Percentiles rank a stretch among this genome's conserved stretches.
Evolutionary conservation across 2,113 vertebrate species (phyloP).

Genomic region (Macroglossus sobrinus): DNA sequence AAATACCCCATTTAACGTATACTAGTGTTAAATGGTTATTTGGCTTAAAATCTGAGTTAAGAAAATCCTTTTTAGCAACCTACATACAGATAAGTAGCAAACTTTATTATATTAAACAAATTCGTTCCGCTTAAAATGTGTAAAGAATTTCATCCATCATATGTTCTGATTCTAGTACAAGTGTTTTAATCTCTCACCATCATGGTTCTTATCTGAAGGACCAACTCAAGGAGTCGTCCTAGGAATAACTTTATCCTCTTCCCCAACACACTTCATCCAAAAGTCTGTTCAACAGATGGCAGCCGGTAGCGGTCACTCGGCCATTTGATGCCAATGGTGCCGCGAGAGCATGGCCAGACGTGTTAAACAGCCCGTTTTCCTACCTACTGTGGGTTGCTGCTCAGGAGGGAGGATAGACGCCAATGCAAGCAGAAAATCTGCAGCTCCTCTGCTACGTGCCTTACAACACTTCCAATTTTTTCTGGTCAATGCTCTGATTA

Average conservation of each 20-base stretch:
- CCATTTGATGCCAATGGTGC: conserved; percentile 71
- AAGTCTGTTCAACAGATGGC: conserved; percentile 82
- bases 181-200: conserved; percentile 67
- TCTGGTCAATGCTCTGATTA: conserved; percentile 84
- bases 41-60: conserved; percentile 86
- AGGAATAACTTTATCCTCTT: conserved; percentile 64
- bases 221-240: conserved; percentile 72
- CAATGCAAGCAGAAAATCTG: conserved; percentile 85
- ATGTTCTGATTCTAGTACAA: conserved; percentile 70
- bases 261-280: conserved; percentile 67
- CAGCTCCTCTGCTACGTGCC: conserved; percentile 82
- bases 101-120: conserved; percentile 84
- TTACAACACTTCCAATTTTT: conserved; percentile 81
- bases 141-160: conserved; percentile 81
- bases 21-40: conserved; percentile 87
- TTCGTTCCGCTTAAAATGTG: conserved; percentile 81
- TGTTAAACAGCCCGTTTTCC: conserved; percentile 79
- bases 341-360: conserved; percentile 79
- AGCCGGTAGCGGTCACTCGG: conserved; percentile 61
- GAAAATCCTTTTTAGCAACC: conserved; percentile 88
- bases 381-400: conserved; percentile 84
- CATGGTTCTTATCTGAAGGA: conserved; percentile 76
- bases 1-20: conserved; percentile 88
- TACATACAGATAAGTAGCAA: conserved; percentile 88
- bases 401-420: conserved; percentile 81